These are phyloP conservation scores for Drosophila insularis DNA, from an alignment of 1,140 invertebrate genomes.

Conservation along the genomic window DNA sequence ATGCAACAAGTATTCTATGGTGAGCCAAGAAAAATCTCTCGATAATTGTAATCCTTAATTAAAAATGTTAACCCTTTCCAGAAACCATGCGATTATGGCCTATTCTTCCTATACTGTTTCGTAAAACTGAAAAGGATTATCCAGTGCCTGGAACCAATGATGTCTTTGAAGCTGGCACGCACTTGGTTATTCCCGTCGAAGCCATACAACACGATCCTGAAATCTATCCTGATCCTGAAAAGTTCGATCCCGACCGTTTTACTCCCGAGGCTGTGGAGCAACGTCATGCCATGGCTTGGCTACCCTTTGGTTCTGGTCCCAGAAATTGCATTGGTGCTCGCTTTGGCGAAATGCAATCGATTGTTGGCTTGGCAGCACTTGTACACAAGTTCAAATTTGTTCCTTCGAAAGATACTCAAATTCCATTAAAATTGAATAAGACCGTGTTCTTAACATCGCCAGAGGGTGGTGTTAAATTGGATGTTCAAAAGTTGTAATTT, in stretches of 20 bases:
- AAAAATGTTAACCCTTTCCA: constrained; percentile 19
- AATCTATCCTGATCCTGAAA: constrained; percentile 84
- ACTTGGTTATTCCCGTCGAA: constrained; percentile 83
- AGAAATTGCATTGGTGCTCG: constrained; percentile 85
- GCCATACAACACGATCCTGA: constrained; percentile 84
- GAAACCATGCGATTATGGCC: constrained; percentile 83
- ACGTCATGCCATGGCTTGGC: constrained; percentile 84
- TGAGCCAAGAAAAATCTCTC: no score
- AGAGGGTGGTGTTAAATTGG: constrained; percentile 63
- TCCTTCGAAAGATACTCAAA: constrained; percentile 69
- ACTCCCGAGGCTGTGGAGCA: constrained; percentile 82
- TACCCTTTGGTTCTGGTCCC: constrained; percentile 89
- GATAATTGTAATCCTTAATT: neutral
- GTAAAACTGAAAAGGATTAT: constrained; percentile 65
- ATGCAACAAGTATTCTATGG: constrained; percentile 83
- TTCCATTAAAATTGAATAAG: constrained; percentile 81
- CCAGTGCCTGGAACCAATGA: constrained; percentile 70
- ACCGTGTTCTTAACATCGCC: constrained; percentile 80
- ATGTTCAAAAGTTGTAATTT: constrained; percentile 24
- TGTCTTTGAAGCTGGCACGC: constrained; percentile 82
- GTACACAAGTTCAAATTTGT: constrained; percentile 75
- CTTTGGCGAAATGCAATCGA: constrained; percentile 63
- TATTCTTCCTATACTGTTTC: constrained; percentile 56
- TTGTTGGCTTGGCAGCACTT: constrained; percentile 48
- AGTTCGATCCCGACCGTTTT: constrained; percentile 86